A percentile compares a stretch with the other conserved stretches of the same genome.
phyloP scores from a whole-genome alignment of 2,797 vertebrate genomes.

The Lithobates pipiens region DNA sequence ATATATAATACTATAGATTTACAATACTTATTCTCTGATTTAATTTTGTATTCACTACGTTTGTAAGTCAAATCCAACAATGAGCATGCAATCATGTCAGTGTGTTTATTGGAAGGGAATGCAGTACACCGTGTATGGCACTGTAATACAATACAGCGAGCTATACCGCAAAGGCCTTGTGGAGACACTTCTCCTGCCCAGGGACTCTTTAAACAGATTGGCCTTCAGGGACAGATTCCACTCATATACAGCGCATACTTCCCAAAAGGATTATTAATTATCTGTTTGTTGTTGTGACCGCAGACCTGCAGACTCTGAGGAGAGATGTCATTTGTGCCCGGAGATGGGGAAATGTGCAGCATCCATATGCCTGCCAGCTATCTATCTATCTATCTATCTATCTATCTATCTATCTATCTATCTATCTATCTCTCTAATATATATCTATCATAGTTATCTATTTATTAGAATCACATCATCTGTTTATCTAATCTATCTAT shows the following conservation, averaged over 20 bases:
- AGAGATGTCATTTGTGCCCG: constrained; percentile 17
- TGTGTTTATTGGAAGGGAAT: neutral
- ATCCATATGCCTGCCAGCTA: neutral
- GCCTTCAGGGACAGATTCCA: constrained; percentile 52
- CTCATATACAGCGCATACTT: constrained; percentile 44
- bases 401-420: neutral
- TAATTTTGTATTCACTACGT: neutral
- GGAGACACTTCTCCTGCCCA: constrained; percentile 28
- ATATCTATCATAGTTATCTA: too few species aligned
- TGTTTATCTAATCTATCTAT: too few species aligned
- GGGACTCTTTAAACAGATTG: constrained; percentile 53
- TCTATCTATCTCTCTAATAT: too few species aligned
- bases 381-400: neutral
- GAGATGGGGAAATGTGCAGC: constrained; percentile 6
- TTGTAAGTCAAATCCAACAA: neutral
- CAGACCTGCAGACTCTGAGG: constrained; percentile 59
- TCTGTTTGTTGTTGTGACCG: constrained; percentile 57
- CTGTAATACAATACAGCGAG: constrained; percentile 26
- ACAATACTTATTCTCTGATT: neutral
- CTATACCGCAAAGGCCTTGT: constrained; percentile 30
- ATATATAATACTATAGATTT: neutral
- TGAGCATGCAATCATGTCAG: neutral
- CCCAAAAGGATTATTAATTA: constrained; percentile 60
- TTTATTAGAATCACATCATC: too few species aligned
- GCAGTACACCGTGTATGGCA: constrained; percentile 1